Percentiles rank a stretch among this genome's conserved stretches.
phyloP scores from a whole-genome alignment of 2,113 vertebrate species.

The Rostratula benghalensis region DNA sequence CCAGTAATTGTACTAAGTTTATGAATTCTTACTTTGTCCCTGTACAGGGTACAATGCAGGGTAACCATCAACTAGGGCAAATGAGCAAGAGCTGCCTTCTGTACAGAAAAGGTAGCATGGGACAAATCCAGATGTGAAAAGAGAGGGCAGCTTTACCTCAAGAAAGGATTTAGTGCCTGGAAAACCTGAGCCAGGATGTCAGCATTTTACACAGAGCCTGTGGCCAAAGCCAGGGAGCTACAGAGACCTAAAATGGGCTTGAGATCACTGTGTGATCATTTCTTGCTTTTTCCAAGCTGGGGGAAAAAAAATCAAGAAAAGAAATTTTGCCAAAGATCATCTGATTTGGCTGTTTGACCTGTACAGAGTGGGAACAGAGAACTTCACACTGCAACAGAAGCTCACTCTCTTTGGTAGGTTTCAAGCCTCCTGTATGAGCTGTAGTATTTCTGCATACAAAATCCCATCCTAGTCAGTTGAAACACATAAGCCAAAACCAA shows the following conservation, averaged over 20 bases:
- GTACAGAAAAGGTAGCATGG: not conserved
- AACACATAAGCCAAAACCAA: not conserved
- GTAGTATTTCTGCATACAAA: not conserved
- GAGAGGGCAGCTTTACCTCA: not conserved
- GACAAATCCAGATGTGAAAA: not conserved
- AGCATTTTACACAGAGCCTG: not conserved
- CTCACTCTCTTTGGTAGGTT: not conserved
- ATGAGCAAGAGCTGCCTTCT: not conserved
- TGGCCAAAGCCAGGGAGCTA: not conserved
- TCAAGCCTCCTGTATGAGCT: not conserved
- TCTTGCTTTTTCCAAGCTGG: not conserved
- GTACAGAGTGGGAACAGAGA: not conserved
- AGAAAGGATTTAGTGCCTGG: accelerated
- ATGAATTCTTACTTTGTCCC: not conserved
- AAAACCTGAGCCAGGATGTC: not conserved
- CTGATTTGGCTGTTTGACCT: not conserved
- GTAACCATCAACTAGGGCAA: not conserved
- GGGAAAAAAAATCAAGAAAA: not conserved
- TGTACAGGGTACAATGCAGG: not conserved
- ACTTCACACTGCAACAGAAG: not conserved
- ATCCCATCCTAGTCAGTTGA: not conserved
- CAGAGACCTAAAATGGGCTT: not conserved
- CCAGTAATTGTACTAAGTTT: not conserved
- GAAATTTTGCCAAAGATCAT: not conserved
- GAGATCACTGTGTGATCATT: not conserved